Evolutionary conservation across 2,888 invertebrate species (phyloP), one percentile per base, ranked within the genome.

Genomic region (Embidobia sp.): DNA sequence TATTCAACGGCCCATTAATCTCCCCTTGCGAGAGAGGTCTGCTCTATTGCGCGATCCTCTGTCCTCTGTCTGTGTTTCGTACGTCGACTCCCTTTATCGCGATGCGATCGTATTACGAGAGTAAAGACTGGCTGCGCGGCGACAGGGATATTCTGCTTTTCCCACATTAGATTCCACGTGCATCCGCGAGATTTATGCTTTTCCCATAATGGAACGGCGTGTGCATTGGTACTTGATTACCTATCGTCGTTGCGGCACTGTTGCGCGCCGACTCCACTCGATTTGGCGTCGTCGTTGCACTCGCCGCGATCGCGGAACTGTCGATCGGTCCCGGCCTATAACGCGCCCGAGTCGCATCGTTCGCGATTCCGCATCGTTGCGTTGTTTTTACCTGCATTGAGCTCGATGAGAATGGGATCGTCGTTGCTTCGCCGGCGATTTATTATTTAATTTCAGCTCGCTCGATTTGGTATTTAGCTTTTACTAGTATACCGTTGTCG

Each of bases 151-250:
- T 79, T 80, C 79, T 78, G 74, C 80, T 81, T 80, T 80, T 81
- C 80, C 80, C 81, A 80, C 81, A 81, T 81, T 81, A 79, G 80
- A 79, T 79, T 79, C 76, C 79, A 76, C 76, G 79, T 77, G 77
- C 77, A 75, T 79, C 79, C 80, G 61, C 69, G 63, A 70, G 79
- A 80, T 79, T 80, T 80, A 79, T 73, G 80, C 77, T 79, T 79
- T 80, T 81, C 81, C 81, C 79, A 80, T 78, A 79, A 76, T 75
- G 49, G 40, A 59, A 66, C 72, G 49, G 63, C 67, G 77, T 63
- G 55, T 64, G 67, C 72, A 72, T 59, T 53, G 53, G 53, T 66
- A 59, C 42, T 40, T 27, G 61, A 61, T 55, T 72, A 66, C 59
- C 69, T 33, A 69, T 51, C 70, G 76, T 46, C 40, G 61, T 48